phyloP scores from a whole-genome alignment of 2,113 vertebrate genomes.

The Embiotoca jacksoni region DNA sequence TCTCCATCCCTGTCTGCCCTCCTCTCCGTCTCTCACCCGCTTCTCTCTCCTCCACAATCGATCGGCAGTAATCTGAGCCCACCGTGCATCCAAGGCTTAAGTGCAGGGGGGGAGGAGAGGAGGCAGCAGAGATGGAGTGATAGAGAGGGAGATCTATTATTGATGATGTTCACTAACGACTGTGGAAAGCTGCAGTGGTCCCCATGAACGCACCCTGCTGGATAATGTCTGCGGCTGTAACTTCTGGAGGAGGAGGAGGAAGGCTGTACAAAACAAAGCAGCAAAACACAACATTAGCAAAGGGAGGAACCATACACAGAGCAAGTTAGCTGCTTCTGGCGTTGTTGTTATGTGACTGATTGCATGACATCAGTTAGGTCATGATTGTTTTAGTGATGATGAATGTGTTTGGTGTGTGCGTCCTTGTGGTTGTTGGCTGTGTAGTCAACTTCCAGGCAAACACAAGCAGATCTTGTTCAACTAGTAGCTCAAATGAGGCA shows the following conservation, averaged over 20 bases:
- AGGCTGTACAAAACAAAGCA: conserved; percentile 53
- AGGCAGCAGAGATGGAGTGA: conserved; percentile 75
- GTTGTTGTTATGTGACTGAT: conserved; percentile 1
- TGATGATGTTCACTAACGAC: conserved; percentile 86
- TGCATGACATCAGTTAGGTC: background rate
- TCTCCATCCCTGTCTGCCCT: background rate
- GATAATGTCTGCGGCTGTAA: conserved; percentile 65
- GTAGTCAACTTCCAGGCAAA: no score
- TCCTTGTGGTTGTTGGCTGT: background rate
- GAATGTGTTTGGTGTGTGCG: conserved; percentile 3
- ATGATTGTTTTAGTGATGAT: conserved; percentile 3
- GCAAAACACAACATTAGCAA: conserved; percentile 48
- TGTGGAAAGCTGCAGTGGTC: conserved; percentile 77
- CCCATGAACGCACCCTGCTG: conserved; percentile 53
- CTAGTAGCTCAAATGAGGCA: background rate
- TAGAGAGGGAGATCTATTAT: conserved; percentile 84
- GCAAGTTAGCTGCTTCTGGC: background rate
- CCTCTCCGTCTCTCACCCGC: conserved; percentile 33
- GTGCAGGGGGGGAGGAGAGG: conserved; percentile 72
- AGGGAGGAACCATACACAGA: conserved; percentile 5
- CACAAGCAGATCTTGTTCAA: background rate
- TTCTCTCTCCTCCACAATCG: conserved; percentile 72
- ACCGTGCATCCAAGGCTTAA: conserved; percentile 74
- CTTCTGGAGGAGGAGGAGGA: conserved; percentile 14
- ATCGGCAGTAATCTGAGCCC: conserved; percentile 84